Evolutionary conservation across 1,140 invertebrate species (phyloP).

Genomic region (Trialeurodes vaporariorum): DNA sequence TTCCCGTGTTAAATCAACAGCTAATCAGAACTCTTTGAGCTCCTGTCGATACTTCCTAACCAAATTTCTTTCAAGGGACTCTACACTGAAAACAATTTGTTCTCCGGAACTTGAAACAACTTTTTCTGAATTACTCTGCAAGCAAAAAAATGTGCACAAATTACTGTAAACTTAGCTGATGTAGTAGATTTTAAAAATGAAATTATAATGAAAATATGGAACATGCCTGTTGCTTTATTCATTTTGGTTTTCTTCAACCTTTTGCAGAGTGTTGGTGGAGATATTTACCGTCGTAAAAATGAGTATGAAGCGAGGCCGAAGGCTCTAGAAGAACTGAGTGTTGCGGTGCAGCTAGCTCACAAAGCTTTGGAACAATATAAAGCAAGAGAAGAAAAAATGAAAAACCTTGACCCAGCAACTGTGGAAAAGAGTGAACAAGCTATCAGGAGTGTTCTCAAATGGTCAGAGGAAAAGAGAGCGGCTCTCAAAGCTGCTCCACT

Average conservation of each 20-base stretch:
- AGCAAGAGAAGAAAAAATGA: conserved; percentile 64
- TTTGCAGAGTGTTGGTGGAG: conserved; percentile 61
- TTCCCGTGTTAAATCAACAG: no score
- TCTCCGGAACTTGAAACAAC: no score
- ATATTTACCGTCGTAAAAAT: conserved; percentile 62
- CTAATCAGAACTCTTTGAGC: no score
- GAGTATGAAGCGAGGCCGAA: conserved; percentile 65
- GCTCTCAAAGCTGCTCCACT: not conserved
- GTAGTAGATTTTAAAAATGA: not conserved
- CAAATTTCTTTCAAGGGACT: no score
- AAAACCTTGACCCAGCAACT: conserved; percentile 45
- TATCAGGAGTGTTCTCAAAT: not conserved
- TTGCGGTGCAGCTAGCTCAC: conserved; percentile 54
- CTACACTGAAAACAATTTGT: no score
- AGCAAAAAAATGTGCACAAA: no score
- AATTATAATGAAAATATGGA: not conserved
- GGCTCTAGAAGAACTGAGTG: conserved; percentile 63
- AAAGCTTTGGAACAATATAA: conserved; percentile 56
- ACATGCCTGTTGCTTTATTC: conserved; percentile 4
- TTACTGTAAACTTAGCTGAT: not conserved
- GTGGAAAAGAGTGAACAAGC: conserved; percentile 54
- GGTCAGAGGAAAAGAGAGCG: not conserved
- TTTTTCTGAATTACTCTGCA: no score
- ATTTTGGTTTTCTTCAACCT: conserved; percentile 31
- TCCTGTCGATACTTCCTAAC: no score